Evolutionary conservation across 2,113 vertebrate genomes (phyloP).

Genomic region (Pachyramphus minor): DNA sequence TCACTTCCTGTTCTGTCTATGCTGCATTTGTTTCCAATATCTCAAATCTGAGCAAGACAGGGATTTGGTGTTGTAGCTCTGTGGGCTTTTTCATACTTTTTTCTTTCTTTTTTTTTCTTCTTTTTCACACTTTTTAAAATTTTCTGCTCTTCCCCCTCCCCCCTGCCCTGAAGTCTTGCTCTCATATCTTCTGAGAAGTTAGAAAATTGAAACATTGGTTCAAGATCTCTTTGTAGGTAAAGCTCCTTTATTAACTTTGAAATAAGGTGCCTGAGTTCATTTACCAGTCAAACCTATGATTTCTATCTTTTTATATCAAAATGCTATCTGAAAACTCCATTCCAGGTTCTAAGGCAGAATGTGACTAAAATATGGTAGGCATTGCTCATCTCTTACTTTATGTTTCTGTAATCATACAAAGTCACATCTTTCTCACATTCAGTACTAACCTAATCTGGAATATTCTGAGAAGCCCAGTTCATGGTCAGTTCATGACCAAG

Average conservation of each 20-base stretch:
- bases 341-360: background rate
- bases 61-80: background rate
- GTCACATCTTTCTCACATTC: background rate
- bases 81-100: background rate
- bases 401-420: background rate
- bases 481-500: background rate
- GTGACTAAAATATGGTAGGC: background rate
- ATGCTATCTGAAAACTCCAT: background rate
- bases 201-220: background rate
- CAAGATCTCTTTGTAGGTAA: background rate
- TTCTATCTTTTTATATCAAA: background rate
- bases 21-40: background rate
- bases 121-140: no score
- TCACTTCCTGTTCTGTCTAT: background rate
- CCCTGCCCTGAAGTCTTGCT: background rate
- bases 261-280: no score
- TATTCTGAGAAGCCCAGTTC: background rate
- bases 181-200: background rate
- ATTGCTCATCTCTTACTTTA: background rate
- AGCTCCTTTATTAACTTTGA: background rate
- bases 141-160: background rate
- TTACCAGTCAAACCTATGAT: no score
- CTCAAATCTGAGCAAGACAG: background rate
- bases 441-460: background rate
- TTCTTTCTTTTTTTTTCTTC: no score